phyloP scores from a whole-genome alignment of 1,140 invertebrate species.

The Aphidius gifuensis region DNA sequence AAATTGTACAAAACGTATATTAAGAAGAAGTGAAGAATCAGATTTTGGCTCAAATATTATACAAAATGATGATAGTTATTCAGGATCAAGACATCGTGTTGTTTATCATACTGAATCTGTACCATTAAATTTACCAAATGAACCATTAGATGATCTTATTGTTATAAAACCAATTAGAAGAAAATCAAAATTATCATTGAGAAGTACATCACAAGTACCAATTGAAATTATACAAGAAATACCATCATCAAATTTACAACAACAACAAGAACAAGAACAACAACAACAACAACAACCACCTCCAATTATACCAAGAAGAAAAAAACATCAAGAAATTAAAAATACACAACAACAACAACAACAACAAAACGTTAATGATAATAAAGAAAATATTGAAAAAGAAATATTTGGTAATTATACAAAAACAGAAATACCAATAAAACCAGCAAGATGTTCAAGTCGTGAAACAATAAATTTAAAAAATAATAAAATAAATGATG shows the following conservation, averaged over 20 bases:
- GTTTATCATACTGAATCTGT: constrained; percentile 45
- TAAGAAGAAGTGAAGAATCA: constrained; percentile 44
- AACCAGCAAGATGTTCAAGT: constrained; percentile 36
- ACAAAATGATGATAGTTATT: constrained; percentile 32
- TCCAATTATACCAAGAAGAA: constrained; percentile 4
- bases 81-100: constrained; percentile 38
- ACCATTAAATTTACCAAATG: constrained; percentile 22
- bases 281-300: constrained; percentile 11
- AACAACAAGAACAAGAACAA: background rate
- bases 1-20: constrained; percentile 37
- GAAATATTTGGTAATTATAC: background rate
- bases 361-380: too few species aligned
- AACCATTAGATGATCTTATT: constrained; percentile 48
- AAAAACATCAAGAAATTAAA: constrained; percentile 19
- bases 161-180: constrained; percentile 47
- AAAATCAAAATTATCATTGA: constrained; percentile 40
- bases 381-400: constrained; percentile 1
- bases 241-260: constrained; percentile 6
- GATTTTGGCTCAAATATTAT: constrained; percentile 29
- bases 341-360: too few species aligned
- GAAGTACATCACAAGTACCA: constrained; percentile 31
- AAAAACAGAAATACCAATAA: constrained; percentile 39
- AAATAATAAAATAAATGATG: constrained; percentile 40
- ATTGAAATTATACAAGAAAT: constrained; percentile 23
- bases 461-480: constrained; percentile 39